Conservation (phyloP, 2,888 invertebrate species). For the Sminthurinus aureus region DNA sequence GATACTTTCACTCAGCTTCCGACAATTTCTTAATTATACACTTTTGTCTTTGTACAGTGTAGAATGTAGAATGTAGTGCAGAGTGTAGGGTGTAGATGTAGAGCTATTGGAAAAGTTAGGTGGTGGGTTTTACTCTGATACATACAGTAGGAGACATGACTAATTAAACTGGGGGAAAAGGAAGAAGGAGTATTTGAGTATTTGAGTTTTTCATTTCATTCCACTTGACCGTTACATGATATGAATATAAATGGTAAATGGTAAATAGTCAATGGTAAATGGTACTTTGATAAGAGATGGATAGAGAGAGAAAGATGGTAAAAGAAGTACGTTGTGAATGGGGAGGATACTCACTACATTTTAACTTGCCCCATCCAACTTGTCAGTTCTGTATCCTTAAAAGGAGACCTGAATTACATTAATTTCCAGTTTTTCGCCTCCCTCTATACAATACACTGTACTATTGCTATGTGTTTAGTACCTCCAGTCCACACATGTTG, state of each 20-base stretch:
- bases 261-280: no score
- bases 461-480: neutral
- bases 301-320: neutral
- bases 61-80: neutral
- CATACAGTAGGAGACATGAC: neutral
- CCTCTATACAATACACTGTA: constrained; percentile 6
- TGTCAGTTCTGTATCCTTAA: neutral
- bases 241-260: neutral
- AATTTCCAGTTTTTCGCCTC: constrained; percentile 15
- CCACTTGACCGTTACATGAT: constrained; percentile 28
- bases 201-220: neutral
- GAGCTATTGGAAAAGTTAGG: neutral
- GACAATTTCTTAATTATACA: neutral
- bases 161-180: constrained; percentile 20
- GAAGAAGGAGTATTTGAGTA: neutral
- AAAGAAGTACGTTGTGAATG: neutral
- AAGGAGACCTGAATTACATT: constrained; percentile 6
- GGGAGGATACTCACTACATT: constrained; percentile 30
- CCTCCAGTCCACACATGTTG: neutral
- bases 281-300: neutral
- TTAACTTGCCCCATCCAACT: constrained; percentile 29
- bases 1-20: neutral
- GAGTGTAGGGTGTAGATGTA: neutral
- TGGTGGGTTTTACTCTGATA: no score
- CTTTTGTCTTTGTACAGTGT: neutral